These are phyloP conservation scores for Wasmannia auropunctata DNA, from an alignment of 1,140 invertebrate genomes.

Conservation along the genomic window DNA sequence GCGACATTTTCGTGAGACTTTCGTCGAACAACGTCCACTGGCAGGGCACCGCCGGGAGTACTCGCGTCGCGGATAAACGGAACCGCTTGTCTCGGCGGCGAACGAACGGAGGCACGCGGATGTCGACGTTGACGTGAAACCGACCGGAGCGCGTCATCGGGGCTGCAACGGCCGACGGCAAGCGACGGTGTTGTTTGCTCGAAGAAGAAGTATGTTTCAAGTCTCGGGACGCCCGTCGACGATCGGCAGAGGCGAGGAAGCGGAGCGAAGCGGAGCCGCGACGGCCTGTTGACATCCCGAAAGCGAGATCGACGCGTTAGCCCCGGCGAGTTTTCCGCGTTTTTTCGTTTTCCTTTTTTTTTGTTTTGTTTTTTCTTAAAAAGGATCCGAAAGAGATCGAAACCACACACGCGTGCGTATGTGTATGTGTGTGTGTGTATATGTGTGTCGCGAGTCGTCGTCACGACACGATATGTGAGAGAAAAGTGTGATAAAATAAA, in stretches of 20 bases:
- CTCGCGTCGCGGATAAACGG: neutral
- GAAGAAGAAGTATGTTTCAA: conserved; percentile 20
- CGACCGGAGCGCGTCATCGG: neutral
- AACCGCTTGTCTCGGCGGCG: too few species aligned
- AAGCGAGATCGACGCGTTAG: neutral
- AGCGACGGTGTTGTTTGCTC: neutral
- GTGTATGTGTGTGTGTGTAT: too few species aligned
- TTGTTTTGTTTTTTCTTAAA: neutral
- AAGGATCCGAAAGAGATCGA: neutral
- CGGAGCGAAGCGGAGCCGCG: neutral
- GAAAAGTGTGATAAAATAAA: neutral
- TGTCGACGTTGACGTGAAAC: neutral
- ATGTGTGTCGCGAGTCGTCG: neutral
- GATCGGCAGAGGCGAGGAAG: neutral
- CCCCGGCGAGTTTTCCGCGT: neutral
- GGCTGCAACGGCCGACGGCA: neutral
- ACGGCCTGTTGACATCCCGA: conserved; percentile 20
- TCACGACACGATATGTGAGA: conserved; percentile 36
- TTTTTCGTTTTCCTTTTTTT: neutral
- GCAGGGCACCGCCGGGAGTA: neutral
- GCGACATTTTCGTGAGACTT: too few species aligned
- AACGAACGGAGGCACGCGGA: neutral
- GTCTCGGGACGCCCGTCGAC: neutral
- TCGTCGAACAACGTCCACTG: too few species aligned
- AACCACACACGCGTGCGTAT: neutral